phyloP scores from a whole-genome alignment of 2,888 invertebrate genomes.

The Rotaria sp. region DNA sequence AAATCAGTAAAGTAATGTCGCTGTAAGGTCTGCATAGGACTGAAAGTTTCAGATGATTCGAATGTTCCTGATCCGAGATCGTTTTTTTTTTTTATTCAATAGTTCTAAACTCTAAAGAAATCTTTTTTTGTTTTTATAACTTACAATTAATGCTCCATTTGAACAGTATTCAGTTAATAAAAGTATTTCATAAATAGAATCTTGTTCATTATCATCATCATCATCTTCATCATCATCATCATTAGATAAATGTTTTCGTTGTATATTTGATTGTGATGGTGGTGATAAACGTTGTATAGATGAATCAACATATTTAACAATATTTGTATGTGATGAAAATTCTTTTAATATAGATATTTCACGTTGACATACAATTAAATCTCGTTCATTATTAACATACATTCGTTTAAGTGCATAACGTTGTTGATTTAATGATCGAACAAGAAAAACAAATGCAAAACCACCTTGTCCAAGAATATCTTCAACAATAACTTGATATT shows the following conservation, averaged over 20 bases:
- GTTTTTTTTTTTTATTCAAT: too few relatives aligned
- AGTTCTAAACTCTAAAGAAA: too few relatives aligned
- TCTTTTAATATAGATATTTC: slow-evolving; percentile 70
- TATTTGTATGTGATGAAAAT: slow-evolving; percentile 32
- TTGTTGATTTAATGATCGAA: slow-evolving; percentile 63
- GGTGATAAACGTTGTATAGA: slow-evolving; percentile 29
- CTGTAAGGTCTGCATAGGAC: too few relatives aligned
- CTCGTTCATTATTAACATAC: slow-evolving; percentile 82
- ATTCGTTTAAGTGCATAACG: slow-evolving; percentile 78
- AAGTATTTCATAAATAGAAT: slow-evolving; percentile 77
- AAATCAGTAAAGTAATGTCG: too few relatives aligned
- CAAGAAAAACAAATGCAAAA: slow-evolving; percentile 82
- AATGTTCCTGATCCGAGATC: too few relatives aligned
- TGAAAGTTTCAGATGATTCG: too few relatives aligned
- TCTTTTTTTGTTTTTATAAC: neutral
- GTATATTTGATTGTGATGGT: slow-evolving; percentile 59
- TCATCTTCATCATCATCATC: slow-evolving; percentile 61
- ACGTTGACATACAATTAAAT: slow-evolving; percentile 75
- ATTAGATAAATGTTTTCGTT: neutral
- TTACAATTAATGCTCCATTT: slow-evolving; percentile 64
- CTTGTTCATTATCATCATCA: slow-evolving; percentile 68
- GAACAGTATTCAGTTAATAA: slow-evolving; percentile 78
- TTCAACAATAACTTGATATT: slow-evolving; percentile 18
- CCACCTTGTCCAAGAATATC: slow-evolving; percentile 63
- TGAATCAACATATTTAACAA: slow-evolving; percentile 36